Conservation (phyloP, 2,113 vertebrate genomes). For the Stegostoma tigrinum region DNA sequence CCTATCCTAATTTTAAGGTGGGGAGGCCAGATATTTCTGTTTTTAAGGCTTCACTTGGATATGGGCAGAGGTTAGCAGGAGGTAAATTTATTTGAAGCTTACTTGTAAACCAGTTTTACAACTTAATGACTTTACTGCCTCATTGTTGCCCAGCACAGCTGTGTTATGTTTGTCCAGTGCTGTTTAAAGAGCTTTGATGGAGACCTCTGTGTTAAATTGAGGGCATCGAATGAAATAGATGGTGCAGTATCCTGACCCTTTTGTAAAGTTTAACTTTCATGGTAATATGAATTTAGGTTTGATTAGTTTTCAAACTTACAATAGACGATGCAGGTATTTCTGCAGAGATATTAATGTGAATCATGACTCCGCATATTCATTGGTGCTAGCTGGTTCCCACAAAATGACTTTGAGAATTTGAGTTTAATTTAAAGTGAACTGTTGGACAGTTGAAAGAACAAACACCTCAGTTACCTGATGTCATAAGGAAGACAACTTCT, state of each 20-base stretch:
- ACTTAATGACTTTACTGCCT: neutral
- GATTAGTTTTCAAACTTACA: neutral
- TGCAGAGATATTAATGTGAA: neutral
- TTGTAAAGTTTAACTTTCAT: slow-evolving; percentile 14
- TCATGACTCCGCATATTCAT: neutral
- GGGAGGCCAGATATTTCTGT: neutral
- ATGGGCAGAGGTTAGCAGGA: neutral
- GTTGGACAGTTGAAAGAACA: neutral
- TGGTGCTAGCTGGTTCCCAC: neutral
- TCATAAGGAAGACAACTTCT: neutral
- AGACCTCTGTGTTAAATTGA: neutral
- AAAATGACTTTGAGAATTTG: neutral
- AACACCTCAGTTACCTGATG: neutral
- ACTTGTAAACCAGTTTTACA: neutral
- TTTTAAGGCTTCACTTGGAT: neutral
- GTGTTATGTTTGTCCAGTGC: slow-evolving; percentile 18
- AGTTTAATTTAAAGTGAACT: neutral
- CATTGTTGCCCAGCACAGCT: slow-evolving; percentile 12
- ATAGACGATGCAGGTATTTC: neutral
- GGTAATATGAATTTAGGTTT: neutral
- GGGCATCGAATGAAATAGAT: neutral
- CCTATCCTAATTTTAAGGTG: neutral
- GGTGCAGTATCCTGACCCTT: neutral
- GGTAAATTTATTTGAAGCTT: neutral
- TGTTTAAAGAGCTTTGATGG: slow-evolving; percentile 22